Evolutionary conservation across 2,888 invertebrate genomes (phyloP).

Genomic region (Griposia aprilina): DNA sequence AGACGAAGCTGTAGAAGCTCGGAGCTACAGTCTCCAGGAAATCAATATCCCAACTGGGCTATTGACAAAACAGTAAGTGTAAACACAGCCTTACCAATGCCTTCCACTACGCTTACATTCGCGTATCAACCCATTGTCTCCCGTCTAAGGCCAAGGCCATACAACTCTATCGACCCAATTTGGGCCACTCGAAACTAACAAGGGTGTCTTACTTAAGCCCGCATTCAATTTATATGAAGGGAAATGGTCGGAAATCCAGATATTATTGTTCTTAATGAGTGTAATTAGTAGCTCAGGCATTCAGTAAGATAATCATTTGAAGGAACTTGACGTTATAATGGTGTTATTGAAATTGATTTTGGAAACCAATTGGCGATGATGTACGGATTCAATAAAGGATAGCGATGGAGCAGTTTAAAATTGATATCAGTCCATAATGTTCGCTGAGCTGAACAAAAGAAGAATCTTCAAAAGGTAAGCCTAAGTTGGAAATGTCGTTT

Average conservation of each 20-base stretch:
- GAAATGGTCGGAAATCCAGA: conserved; percentile 50
- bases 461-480: neutral
- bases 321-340: conserved; percentile 12
- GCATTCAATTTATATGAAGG: conserved; percentile 50
- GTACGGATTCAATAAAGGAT: conserved; percentile 4
- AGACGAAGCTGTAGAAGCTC: neutral
- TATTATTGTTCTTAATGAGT: conserved; percentile 54
- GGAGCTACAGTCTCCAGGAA: conserved; percentile 22
- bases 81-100: conserved; percentile 41
- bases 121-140: conserved; percentile 57
- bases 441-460: neutral
- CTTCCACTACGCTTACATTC: conserved; percentile 45
- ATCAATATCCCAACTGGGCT: conserved; percentile 43
- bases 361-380: neutral
- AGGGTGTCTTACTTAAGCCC: conserved; percentile 52
- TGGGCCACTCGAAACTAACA: conserved; percentile 64
- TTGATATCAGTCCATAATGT: neutral
- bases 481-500: neutral
- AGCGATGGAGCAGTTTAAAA: neutral
- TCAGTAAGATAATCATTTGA: conserved; percentile 23
- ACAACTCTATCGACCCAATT: conserved; percentile 70
- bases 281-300: conserved; percentile 44
- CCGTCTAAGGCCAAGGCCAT: conserved; percentile 55
- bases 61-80: conserved; percentile 47
- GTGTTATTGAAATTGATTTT: conserved; percentile 24